phyloP scores from a whole-genome alignment of 2,113 vertebrate genomes.

The Pangasianodon hypophthalmus region DNA sequence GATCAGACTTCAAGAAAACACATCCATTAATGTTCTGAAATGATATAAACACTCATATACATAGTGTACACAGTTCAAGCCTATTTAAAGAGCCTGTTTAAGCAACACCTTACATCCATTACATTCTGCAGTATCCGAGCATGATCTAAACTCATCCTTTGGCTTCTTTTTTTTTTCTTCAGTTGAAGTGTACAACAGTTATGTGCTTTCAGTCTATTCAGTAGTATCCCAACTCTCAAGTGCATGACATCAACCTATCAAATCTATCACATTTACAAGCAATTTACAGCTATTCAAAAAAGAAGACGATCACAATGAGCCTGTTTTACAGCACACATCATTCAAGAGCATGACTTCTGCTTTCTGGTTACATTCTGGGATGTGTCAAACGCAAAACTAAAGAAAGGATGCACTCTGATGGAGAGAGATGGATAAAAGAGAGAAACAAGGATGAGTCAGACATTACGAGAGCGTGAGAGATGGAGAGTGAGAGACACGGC shows the following conservation, averaged over 20 bases:
- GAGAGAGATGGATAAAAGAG: neutral
- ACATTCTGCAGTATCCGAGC: neutral
- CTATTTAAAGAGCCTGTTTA: conserved; percentile 29
- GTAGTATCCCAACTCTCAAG: conserved; percentile 14
- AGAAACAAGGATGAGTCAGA: neutral
- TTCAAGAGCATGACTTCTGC: conserved; percentile 30
- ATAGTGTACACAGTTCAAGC: conserved; percentile 31
- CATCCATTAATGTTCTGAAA: conserved; percentile 2
- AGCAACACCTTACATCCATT: neutral
- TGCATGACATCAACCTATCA: neutral
- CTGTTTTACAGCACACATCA: neutral
- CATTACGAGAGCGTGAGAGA: neutral
- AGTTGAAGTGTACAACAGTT: neutral
- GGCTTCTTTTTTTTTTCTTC: conserved; percentile 26
- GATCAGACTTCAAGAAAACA: conserved; percentile 11
- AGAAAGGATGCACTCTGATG: neutral
- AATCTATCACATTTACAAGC: neutral
- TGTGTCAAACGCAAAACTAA: neutral
- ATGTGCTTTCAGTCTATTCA: conserved; percentile 10
- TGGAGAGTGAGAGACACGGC: neutral
- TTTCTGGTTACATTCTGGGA: conserved; percentile 5
- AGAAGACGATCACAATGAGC: neutral
- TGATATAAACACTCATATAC: conserved; percentile 42
- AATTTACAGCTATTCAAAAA: conserved; percentile 21
- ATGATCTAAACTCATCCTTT: conserved; percentile 33